Evolutionary conservation across 2,797 vertebrate species (phyloP).

Genomic region (Helostoma temminkii): DNA sequence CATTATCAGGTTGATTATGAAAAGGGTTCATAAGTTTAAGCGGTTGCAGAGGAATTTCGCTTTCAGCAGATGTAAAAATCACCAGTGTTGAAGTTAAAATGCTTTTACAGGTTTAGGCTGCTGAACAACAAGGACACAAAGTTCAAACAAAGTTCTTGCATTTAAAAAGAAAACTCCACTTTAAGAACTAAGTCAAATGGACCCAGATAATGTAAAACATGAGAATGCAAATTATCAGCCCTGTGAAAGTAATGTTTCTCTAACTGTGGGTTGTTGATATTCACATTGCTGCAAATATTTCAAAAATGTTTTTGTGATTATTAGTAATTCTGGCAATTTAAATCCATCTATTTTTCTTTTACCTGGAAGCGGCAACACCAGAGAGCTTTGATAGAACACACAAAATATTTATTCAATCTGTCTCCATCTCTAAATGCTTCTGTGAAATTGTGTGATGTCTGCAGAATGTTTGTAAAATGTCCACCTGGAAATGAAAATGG

Average conservation of each 20-base stretch:
- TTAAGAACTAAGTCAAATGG: background rate
- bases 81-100: constrained; percentile 22
- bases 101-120: constrained; percentile 22
- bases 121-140: constrained; percentile 38
- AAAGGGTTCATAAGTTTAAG: constrained; percentile 55
- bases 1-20: constrained; percentile 55
- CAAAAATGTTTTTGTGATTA: constrained; percentile 22
- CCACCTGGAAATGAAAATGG: no score
- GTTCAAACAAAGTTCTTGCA: constrained; percentile 56
- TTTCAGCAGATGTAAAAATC: constrained; percentile 39
- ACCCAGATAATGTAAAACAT: background rate
- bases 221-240: background rate
- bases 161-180: constrained; percentile 10
- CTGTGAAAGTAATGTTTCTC: background rate
- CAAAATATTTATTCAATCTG: constrained; percentile 1
- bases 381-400: constrained; percentile 10
- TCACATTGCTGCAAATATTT: background rate
- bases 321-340: background rate
- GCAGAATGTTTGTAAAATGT: background rate
- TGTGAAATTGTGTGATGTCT: background rate
- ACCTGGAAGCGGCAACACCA: background rate
- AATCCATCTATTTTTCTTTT: background rate
- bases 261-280: background rate
- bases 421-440: background rate
- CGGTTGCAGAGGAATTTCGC: constrained; percentile 43